Base-by-base conservation (phyloP, 2,888 invertebrate genomes). In the Galerucella nymphaeae region DNA sequence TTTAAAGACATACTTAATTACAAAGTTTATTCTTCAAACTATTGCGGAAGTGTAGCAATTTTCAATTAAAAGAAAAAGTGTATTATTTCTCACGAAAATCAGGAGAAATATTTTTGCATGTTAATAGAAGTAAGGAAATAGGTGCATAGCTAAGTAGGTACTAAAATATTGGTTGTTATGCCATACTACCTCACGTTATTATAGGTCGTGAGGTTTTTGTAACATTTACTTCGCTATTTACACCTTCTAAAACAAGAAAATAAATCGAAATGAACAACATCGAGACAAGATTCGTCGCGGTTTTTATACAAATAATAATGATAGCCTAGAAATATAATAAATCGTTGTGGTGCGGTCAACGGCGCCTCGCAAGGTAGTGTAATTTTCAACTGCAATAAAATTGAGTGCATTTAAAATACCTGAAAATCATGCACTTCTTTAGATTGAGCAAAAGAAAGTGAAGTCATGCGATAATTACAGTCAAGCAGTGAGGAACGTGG, bases 161-260 rank as follows among this genome's bases (percentile, higher is more conserved):
- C 55, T 66, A 41, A 66, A 58, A 66, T 66, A 14, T 45, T 42
- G 11, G n/a, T 62, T 61, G 42, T 20, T 23, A 16, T 66, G 55
- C 41, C 63, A 42, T 68, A 65, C 69, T 65, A 58, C 69, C 59
- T 72, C 72, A 66, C 70, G 66, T 23, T 45, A 66, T 66, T 16
- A 67, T 62, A 69, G 71, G 58, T 75, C 75, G 75, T 75, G 75
- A 70, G 72, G 63, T 74, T 74, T 72, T 74, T 63, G 74, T 72
- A 76, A 76, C 76, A 74, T 74, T 76, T 74, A 66, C 62, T 67
- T 70, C 72, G 72, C 74, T 72, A 74, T 74, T 74, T 74, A 63
- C 74, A 74, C 74, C 70, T 75, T 70, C 50, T 48, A 67, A 48
- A 59, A 38, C 59, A 38, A 67, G 67, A 67, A 67, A 61, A 67